phyloP scores from a whole-genome alignment of 92 coral and sea anemone genomes.

The Pocillopora meandrina region DNA sequence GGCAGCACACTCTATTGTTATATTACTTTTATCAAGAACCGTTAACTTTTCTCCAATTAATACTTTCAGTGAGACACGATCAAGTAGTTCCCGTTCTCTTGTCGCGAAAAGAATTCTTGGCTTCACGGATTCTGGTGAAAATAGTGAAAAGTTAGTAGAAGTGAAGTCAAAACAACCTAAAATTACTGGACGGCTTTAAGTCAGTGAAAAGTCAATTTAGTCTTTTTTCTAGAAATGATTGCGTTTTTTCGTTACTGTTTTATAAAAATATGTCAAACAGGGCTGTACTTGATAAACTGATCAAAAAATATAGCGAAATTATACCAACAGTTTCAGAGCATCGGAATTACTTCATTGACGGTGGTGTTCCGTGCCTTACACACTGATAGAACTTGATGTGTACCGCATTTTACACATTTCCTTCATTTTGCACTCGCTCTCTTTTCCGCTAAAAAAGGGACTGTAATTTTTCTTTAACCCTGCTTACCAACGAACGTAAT shows the following conservation, averaged over 20 bases:
- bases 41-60: slow-evolving; percentile 68
- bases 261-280: too few species aligned
- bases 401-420: too few species aligned
- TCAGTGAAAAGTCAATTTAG: too few species aligned
- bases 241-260: too few species aligned
- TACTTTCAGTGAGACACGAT: slow-evolving; percentile 49
- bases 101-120: slow-evolving; percentile 53
- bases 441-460: not conserved
- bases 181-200: too few species aligned
- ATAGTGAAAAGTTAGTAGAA: not conserved
- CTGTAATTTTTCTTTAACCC: not conserved
- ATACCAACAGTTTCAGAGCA: too few species aligned
- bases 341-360: not conserved
- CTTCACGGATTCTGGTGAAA: slow-evolving; percentile 29
- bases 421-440: too few species aligned
- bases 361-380: too few species aligned
- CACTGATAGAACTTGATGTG: too few species aligned
- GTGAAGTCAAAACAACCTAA: not conserved
- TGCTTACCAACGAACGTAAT: slow-evolving; percentile 79
- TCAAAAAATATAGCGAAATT: too few species aligned
- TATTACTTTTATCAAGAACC: slow-evolving; percentile 61
- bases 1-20: slow-evolving; percentile 71
- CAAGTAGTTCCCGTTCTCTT: slow-evolving; percentile 32
- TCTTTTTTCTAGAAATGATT: too few species aligned
- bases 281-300: too few species aligned